Evolutionary conservation across 2,113 vertebrate genomes (phyloP).

Genomic region (Ctenodactylus gundi): DNA sequence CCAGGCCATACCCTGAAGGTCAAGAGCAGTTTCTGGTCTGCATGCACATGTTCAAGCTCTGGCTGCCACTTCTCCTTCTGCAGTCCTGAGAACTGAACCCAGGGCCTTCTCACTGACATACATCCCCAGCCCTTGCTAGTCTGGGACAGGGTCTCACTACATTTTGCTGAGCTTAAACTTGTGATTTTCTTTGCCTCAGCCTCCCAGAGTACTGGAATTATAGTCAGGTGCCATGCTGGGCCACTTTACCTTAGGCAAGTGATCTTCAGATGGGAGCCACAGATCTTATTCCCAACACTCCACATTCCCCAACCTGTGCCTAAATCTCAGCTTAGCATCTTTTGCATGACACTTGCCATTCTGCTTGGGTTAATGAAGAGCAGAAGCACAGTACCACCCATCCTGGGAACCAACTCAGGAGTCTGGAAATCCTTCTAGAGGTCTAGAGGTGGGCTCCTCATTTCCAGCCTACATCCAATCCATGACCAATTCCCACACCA

Average conservation of each 20-base stretch:
- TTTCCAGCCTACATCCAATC: background rate
- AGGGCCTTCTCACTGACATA: no score
- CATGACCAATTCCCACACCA: background rate
- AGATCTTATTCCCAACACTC: background rate
- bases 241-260: background rate
- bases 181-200: no score
- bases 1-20: accelerated
- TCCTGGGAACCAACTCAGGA: background rate
- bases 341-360: background rate
- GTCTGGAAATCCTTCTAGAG: background rate
- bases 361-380: background rate
- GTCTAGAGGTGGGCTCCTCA: background rate
- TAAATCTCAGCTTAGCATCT: background rate
- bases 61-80: background rate
- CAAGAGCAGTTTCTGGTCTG: background rate
- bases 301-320: background rate
- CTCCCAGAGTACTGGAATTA: no score
- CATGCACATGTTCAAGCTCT: background rate
- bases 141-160: no score
- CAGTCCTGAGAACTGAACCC: no score
- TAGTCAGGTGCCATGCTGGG: no score
- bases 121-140: no score
- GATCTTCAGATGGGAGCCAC: background rate
- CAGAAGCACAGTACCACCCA: background rate
- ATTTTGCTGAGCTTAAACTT: no score